phyloP scores from a whole-genome alignment of 2,113 vertebrate species.

The Silurus asotus region DNA sequence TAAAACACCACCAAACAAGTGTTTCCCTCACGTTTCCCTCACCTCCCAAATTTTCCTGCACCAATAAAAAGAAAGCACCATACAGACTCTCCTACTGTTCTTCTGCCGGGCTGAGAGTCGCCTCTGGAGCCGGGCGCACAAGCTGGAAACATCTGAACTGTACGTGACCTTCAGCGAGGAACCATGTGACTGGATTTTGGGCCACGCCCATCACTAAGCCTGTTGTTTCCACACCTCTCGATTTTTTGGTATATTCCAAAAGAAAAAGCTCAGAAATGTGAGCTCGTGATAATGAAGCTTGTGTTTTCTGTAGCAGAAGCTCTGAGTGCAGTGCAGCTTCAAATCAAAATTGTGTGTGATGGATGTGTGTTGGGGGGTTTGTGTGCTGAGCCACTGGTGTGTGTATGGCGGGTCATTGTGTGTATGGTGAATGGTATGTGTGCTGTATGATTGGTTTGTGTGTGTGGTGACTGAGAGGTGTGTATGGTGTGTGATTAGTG shows the following conservation, averaged over 20 bases:
- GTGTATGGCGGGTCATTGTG: neutral
- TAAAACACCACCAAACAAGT: neutral
- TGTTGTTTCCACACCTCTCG: neutral
- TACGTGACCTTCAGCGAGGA: neutral
- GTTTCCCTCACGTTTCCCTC: neutral
- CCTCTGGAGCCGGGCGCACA: neutral
- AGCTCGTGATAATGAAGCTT: neutral
- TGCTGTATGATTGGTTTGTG: no score
- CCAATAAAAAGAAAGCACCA: neutral
- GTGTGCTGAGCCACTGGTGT: no score
- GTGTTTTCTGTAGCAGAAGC: neutral
- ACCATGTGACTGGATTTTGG: neutral
- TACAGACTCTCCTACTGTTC: neutral
- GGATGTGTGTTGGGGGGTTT: no score
- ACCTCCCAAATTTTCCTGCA: no score
- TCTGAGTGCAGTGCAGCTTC: neutral
- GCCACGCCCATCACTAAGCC: neutral
- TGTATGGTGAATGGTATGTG: neutral
- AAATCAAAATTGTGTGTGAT: neutral
- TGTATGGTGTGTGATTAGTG: neutral
- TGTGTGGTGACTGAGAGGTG: neutral
- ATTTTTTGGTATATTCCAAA: neutral
- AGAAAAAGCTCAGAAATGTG: no score
- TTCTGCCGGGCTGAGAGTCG: neutral
- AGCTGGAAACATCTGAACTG: neutral